Evolutionary conservation across 2,797 vertebrate species (phyloP), one percentile per base, ranked within the genome.

Genomic region (Zonotrichia albicollis): DNA sequence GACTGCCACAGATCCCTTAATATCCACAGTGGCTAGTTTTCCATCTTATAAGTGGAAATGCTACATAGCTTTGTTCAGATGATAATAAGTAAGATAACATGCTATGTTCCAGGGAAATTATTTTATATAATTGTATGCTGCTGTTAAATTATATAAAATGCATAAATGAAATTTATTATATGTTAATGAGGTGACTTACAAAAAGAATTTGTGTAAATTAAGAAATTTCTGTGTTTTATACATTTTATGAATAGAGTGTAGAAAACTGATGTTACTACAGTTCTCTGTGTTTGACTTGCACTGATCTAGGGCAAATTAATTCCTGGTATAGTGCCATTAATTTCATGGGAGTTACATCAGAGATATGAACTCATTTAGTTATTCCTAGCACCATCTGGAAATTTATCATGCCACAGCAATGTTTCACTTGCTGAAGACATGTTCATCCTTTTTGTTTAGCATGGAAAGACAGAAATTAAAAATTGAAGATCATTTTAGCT

Each of bases 351-450:
- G 57, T 86, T 94, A 53, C 40, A 94, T 80, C 53, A 93, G 61
- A 85, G 73, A 60, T 77, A 87, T 73, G 82, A 89, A 94, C 72
- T 95, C 58, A 25, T 80, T 94, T 58, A 34, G 40, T 89, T 91
- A 89, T 68, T 92, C 72, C 73, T 81, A 45, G n/a, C 42, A 94
- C 82, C 95, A 94, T 93, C 84, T 95, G 89, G 87, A 92, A 92
- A 94, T 94, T 72, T 81, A 77, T 89, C 95, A 84, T 87, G 66
- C 34, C 81, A 78, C 51, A 73, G 70, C 32, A 91, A 89, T 76
- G 11, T 91, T 96, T 94, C 64, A 42, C 51, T 91, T 91, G 26
- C 54, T 87, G 84, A 50, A 90, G 92, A 96, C 40, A 70, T 0
- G 10, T 72, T 89, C 58, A 84, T 93, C 40, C 70, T 91, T 92